Percentiles rank a stretch among this genome's conserved stretches.
Evolutionary conservation across 2,888 invertebrate species (phyloP).

Genomic region (Nomada lathburiana): DNA sequence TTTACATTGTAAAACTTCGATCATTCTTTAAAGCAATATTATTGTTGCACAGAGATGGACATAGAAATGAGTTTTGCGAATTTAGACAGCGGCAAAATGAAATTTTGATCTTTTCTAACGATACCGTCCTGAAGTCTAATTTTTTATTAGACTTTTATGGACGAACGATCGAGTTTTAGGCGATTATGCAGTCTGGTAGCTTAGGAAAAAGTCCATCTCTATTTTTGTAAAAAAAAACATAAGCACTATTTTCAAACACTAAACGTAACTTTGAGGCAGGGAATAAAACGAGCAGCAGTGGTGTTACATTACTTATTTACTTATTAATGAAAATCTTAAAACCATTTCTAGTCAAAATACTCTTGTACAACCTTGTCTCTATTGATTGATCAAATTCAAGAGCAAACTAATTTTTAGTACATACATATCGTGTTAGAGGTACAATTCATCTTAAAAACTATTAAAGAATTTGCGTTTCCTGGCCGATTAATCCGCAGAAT

Average conservation of each 20-base stretch:
- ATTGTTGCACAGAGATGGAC: slow-evolving; percentile 56
- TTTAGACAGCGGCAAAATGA: background rate
- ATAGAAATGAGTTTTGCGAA: slow-evolving; percentile 34
- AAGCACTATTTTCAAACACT: slow-evolving; percentile 49
- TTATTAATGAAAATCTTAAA: slow-evolving; percentile 43
- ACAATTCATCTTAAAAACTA: slow-evolving; percentile 67
- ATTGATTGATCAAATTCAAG: slow-evolving; percentile 63
- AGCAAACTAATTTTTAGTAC: slow-evolving; percentile 78
- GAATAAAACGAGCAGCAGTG: slow-evolving; percentile 27
- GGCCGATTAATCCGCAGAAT: slow-evolving; percentile 43
- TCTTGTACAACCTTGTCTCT: slow-evolving; percentile 63
- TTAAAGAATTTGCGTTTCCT: slow-evolving; percentile 52
- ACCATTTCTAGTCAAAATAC: slow-evolving; percentile 59
- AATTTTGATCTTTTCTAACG: slow-evolving; percentile 6
- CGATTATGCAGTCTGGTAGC: slow-evolving; percentile 10
- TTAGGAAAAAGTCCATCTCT: slow-evolving; percentile 41
- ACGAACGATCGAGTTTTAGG: slow-evolving; percentile 32
- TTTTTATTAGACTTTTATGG: slow-evolving; percentile 4
- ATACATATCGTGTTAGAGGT: slow-evolving; percentile 80
- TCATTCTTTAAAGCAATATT: slow-evolving; percentile 47
- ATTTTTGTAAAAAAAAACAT: slow-evolving; percentile 46
- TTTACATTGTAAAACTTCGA: slow-evolving; percentile 43
- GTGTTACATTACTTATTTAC: slow-evolving; percentile 40
- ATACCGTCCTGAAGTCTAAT: background rate
- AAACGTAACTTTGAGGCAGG: slow-evolving; percentile 39